phyloP scores from a whole-genome alignment of 2,113 vertebrate species.

The Eonycteris spelaea region DNA sequence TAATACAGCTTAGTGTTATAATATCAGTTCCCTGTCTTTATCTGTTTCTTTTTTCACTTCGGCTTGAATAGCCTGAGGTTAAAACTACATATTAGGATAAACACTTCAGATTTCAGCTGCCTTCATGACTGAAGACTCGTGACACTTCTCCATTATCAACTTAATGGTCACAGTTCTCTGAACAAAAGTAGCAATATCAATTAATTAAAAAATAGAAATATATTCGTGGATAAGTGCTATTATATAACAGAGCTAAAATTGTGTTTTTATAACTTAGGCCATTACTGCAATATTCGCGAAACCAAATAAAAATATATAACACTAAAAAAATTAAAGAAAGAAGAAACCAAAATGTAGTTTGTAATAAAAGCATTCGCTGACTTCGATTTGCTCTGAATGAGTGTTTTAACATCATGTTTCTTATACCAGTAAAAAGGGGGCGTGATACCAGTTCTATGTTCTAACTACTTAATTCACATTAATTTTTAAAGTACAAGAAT shows the following conservation, averaged over 20 bases:
- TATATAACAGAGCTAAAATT: slow-evolving; percentile 38
- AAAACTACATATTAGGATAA: not conserved
- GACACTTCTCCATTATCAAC: slow-evolving; percentile 17
- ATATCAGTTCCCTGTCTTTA: not conserved
- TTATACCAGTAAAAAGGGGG: not conserved
- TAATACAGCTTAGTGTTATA: not conserved
- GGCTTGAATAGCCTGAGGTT: not conserved
- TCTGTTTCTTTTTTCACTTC: not conserved
- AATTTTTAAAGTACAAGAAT: not conserved
- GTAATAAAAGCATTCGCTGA: not conserved
- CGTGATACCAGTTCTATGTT: not conserved
- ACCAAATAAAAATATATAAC: not conserved
- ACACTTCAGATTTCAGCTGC: not conserved
- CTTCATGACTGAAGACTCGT: not conserved
- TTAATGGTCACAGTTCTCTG: slow-evolving; percentile 47
- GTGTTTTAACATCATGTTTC: not conserved
- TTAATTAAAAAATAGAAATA: slow-evolving; percentile 54
- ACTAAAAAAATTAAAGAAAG: not conserved
- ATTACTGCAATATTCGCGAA: not conserved
- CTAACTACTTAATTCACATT: not conserved
- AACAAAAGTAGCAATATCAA: slow-evolving; percentile 17
- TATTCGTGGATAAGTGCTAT: not conserved
- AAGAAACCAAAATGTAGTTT: not conserved
- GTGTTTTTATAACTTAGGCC: not conserved
- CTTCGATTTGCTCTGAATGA: not conserved